A percentile compares a stretch with the other conserved stretches of the same genome.
phyloP scores from a whole-genome alignment of 2,113 vertebrate genomes.

The Dryoscopus gambensis region DNA sequence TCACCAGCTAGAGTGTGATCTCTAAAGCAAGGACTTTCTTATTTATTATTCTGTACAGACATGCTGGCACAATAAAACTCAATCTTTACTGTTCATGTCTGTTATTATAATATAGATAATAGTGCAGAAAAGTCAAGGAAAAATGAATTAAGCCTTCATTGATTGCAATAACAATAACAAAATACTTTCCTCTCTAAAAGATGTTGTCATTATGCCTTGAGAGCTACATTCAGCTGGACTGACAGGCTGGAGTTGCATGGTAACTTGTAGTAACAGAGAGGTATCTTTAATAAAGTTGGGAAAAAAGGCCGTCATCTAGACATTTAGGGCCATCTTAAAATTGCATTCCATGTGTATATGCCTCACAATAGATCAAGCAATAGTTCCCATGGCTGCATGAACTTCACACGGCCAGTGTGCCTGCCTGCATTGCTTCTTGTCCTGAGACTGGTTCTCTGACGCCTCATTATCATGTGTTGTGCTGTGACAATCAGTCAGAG shows the following conservation, averaged over 20 bases:
- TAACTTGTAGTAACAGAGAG: neutral
- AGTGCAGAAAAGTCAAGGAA: conserved; percentile 7
- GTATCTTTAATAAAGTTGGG: neutral
- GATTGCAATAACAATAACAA: neutral
- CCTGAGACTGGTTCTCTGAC: neutral
- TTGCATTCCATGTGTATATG: neutral
- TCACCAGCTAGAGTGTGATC: neutral
- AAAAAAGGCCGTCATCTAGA: neutral
- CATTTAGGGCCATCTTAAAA: neutral
- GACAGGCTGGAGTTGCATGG: neutral
- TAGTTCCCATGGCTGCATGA: neutral
- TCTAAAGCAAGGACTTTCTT: neutral
- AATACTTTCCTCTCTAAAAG: neutral
- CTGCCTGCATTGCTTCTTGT: neutral
- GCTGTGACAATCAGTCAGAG: neutral
- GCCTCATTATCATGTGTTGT: neutral
- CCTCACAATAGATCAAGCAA: neutral
- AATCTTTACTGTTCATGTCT: neutral
- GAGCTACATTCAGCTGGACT: neutral
- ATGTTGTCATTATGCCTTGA: neutral
- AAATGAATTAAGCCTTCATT: neutral
- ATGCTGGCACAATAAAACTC: neutral
- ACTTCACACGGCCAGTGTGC: neutral
- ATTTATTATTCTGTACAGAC: neutral
- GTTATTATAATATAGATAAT: neutral